Evolutionary conservation across 2,797 vertebrate species (phyloP).

Genomic region (Scolopax bukidnonensis): DNA sequence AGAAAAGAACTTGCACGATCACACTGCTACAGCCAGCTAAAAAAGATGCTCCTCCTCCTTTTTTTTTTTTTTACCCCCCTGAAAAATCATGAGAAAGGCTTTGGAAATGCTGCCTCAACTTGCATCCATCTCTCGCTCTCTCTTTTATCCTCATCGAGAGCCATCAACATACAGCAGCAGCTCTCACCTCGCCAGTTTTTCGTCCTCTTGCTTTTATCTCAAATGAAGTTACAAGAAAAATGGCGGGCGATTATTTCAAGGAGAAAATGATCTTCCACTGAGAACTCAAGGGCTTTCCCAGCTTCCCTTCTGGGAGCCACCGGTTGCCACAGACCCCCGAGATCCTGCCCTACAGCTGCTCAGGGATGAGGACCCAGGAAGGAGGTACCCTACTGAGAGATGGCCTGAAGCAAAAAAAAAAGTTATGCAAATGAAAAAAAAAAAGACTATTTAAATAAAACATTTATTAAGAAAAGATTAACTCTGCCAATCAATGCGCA

Average conservation of each 20-base stretch:
- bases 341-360: neutral
- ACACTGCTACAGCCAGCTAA: neutral
- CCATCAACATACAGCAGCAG: neutral
- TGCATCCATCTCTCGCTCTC: neutral
- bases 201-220: neutral
- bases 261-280: neutral
- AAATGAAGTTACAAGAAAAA: neutral
- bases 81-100: neutral
- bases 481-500: slow-evolving; percentile 21
- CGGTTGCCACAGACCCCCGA: neutral
- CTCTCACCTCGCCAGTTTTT: neutral
- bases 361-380: neutral
- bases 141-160: neutral
- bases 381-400: neutral
- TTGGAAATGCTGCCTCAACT: neutral
- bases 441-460: slow-evolving; percentile 36
- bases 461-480: slow-evolving; percentile 37
- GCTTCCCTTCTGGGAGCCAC: neutral
- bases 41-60: neutral
- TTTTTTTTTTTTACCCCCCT: neutral
- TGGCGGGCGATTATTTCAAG: neutral
- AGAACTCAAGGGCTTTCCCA: neutral
- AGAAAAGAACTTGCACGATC: neutral
- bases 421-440: neutral
- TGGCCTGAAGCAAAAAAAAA: neutral